Evolutionary conservation across 1,140 invertebrate species (phyloP).

Genomic region (Bombus polaris): DNA sequence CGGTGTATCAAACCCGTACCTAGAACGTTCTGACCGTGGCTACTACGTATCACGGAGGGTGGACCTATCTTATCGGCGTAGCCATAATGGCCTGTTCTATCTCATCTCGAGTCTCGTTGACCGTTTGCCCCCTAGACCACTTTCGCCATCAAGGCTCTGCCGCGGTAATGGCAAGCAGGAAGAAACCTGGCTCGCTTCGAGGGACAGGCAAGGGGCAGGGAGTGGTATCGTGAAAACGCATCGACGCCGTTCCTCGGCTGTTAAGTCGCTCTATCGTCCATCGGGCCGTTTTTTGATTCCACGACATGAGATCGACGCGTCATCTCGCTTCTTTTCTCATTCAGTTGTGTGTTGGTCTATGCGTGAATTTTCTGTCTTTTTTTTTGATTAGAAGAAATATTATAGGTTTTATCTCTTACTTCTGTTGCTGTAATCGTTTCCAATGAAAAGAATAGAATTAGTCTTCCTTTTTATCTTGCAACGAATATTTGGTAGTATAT

Average conservation of each 20-base stretch:
- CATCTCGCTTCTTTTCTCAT: not conserved
- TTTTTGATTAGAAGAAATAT: no score
- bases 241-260: slow-evolving; percentile 17
- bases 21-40: slow-evolving; percentile 65
- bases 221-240: slow-evolving; percentile 61
- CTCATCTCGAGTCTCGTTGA: slow-evolving; percentile 78
- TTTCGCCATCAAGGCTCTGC: slow-evolving; percentile 65
- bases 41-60: slow-evolving; percentile 72
- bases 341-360: not conserved
- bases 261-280: slow-evolving; percentile 44
- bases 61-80: slow-evolving; percentile 81
- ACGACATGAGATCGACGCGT: not conserved
- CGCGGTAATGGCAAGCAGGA: slow-evolving; percentile 64
- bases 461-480: no score
- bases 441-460: no score
- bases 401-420: no score
- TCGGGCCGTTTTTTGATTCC: slow-evolving; percentile 13
- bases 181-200: slow-evolving; percentile 62
- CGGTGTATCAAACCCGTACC: slow-evolving; percentile 77
- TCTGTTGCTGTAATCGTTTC: no score
- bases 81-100: slow-evolving; percentile 82
- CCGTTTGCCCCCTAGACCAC: slow-evolving; percentile 67
- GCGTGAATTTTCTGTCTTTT: not conserved
- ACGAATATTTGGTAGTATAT: no score
- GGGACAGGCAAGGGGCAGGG: not conserved